phyloP scores from a whole-genome alignment of 1,140 invertebrate species.

The Lethrus apterus region DNA sequence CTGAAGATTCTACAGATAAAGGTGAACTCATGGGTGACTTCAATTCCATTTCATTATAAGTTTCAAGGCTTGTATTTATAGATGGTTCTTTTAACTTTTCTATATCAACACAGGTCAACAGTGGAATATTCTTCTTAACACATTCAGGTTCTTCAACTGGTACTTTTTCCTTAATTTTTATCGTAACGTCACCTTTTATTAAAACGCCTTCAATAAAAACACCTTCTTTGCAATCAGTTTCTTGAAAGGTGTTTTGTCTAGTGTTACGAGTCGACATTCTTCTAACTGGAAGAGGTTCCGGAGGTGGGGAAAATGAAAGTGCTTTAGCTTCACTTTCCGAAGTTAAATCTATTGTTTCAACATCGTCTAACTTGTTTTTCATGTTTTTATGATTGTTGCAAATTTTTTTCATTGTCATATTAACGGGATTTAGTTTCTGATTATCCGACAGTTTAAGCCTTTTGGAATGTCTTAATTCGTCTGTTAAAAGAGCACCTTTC shows the following conservation, averaged over 20 bases:
- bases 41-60: not conserved
- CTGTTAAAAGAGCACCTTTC: not conserved
- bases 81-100: conserved; percentile 14
- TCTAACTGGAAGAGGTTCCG: no score
- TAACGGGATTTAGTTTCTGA: not conserved
- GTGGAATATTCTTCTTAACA: conserved; percentile 21
- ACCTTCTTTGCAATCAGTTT: no score
- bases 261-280: not conserved
- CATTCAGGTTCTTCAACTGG: conserved; percentile 20
- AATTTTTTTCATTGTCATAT: not conserved
- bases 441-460: conserved; percentile 2
- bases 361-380: not conserved
- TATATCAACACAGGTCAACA: conserved; percentile 14
- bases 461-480: conserved; percentile 1
- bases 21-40: not conserved
- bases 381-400: no score
- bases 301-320: no score
- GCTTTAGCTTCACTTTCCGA: conserved; percentile 2
- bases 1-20: not conserved
- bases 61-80: no score
- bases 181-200: conserved; percentile 1
- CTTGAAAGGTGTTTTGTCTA: not conserved
- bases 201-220: no score
- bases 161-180: conserved; percentile 1
- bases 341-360: conserved; percentile 7